A percentile compares a stretch with the other conserved stretches of the same genome.
These are phyloP conservation scores for Temnothorax longispinosus DNA, from an alignment of 1,140 invertebrate genomes.

Conservation along the genomic window DNA sequence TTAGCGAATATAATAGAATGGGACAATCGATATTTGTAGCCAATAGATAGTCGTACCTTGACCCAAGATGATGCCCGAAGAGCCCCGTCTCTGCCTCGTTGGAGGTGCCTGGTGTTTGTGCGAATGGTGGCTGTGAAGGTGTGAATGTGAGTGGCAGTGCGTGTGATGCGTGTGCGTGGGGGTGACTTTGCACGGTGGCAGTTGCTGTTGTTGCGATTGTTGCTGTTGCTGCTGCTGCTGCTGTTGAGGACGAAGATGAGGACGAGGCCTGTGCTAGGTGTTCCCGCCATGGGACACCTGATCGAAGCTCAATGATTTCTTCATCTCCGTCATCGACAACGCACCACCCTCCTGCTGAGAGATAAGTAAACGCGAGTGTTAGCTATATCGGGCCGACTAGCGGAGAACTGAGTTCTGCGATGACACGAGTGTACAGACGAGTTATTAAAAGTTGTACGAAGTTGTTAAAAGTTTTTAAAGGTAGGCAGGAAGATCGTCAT, in stretches of 20 bases:
- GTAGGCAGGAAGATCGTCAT: background rate
- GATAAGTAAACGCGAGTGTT: slow-evolving; percentile 66
- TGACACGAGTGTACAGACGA: slow-evolving; percentile 1
- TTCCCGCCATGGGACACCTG: slow-evolving; percentile 84
- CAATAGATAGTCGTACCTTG: slow-evolving; percentile 77
- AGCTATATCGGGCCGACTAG: slow-evolving; percentile 65
- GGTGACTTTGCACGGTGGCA: slow-evolving; percentile 80
- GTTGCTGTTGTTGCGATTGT: slow-evolving; percentile 71
- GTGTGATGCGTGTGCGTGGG: slow-evolving; percentile 84
- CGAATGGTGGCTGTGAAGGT: slow-evolving; percentile 85
- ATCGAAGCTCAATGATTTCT: slow-evolving; percentile 88
- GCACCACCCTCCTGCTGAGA: slow-evolving; percentile 87
- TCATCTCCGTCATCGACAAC: slow-evolving; percentile 88
- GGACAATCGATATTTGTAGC: background rate
- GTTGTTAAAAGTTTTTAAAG: slow-evolving; percentile 67
- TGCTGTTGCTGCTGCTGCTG: slow-evolving; percentile 58
- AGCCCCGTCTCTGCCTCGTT: slow-evolving; percentile 82
- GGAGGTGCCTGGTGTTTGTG: slow-evolving; percentile 83
- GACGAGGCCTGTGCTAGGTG: slow-evolving; percentile 85
- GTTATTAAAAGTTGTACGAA: slow-evolving; percentile 65
- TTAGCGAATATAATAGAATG: background rate
- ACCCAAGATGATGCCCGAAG: slow-evolving; percentile 84
- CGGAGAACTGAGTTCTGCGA: background rate
- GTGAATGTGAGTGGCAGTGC: slow-evolving; percentile 85
- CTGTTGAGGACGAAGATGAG: slow-evolving; percentile 79